phyloP scores from a whole-genome alignment of 2,113 vertebrate species.

The Dicerorhinus sumatrensis region DNA sequence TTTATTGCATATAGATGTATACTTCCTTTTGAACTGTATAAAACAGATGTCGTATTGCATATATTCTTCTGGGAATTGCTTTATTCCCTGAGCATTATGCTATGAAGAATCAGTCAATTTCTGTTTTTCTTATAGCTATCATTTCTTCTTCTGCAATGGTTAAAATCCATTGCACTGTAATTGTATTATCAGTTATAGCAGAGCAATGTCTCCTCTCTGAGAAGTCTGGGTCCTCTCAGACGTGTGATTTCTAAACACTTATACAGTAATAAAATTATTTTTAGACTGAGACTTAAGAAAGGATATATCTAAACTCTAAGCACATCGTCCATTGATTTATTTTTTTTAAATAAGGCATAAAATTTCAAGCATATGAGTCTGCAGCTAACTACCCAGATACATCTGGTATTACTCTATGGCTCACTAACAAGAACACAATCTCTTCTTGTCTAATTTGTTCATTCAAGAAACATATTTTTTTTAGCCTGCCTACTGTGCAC shows the following conservation, averaged over 20 bases:
- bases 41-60: neutral
- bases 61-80: constrained; percentile 1
- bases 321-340: constrained; percentile 12
- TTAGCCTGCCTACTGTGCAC: neutral
- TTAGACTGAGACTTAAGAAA: constrained; percentile 41
- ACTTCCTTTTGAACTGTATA: neutral
- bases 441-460: neutral
- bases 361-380: constrained; percentile 47
- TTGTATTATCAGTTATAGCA: neutral
- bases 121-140: neutral
- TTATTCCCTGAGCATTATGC: neutral
- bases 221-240: neutral
- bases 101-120: constrained; percentile 21
- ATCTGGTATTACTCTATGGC: neutral
- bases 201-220: neutral
- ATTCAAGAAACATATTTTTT: neutral
- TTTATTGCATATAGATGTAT: neutral
- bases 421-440: neutral
- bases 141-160: neutral
- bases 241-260: neutral
- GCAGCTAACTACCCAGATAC: constrained; percentile 12
- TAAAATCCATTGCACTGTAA: neutral
- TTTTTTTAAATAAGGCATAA: constrained; percentile 39
- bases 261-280: constrained; percentile 16
- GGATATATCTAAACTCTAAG: neutral